These are phyloP conservation scores for Scomber japonicus DNA, from an alignment of 2,113 vertebrate genomes.

Conservation along the genomic window DNA sequence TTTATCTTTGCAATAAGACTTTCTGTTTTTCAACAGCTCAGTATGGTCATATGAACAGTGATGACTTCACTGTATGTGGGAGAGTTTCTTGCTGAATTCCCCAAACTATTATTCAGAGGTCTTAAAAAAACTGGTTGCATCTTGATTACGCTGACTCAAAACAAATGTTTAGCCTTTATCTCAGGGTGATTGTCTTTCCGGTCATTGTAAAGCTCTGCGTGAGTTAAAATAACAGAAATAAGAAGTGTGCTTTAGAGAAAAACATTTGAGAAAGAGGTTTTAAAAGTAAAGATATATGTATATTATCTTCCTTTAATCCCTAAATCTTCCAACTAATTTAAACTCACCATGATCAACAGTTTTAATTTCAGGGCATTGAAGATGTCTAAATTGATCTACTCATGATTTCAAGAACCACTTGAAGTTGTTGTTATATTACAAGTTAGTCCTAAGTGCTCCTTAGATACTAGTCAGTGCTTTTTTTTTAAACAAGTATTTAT, in stretches of 20 bases:
- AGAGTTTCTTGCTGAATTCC: conserved; percentile 63
- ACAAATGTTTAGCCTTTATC: conserved; percentile 23
- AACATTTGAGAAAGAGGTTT: too few relatives aligned
- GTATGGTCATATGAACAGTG: conserved; percentile 43
- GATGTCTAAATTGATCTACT: neutral
- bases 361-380: neutral
- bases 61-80: conserved; percentile 66
- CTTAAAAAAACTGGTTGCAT: conserved; percentile 48
- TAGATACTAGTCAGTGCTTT: neutral
- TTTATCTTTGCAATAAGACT: conserved; percentile 17
- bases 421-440: neutral
- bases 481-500: neutral
- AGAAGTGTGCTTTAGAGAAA: neutral
- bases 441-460: neutral
- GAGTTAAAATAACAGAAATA: neutral
- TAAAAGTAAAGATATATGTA: neutral
- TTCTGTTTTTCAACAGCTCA: conserved; percentile 45
- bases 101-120: conserved; percentile 54
- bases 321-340: neutral
- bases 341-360: neutral
- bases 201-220: conserved; percentile 1
- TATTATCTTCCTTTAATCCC: neutral
- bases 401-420: neutral
- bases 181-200: neutral
- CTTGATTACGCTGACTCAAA: conserved; percentile 23